Evolutionary conservation across 2,797 vertebrate genomes (phyloP).

Genomic region (Diplodus sargus): DNA sequence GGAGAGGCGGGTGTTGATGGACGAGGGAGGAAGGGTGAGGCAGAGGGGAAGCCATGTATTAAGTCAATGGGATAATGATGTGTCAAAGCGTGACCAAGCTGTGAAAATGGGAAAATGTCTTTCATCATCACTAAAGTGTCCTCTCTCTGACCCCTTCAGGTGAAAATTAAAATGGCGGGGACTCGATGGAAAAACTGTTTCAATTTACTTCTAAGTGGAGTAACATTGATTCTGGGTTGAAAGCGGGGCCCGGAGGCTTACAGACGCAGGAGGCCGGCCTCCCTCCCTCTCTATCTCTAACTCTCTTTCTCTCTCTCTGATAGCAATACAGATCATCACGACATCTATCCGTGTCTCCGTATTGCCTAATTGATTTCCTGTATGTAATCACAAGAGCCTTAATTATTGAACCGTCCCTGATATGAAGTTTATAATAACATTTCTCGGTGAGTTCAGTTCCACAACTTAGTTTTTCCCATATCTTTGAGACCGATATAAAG

Average conservation of each 20-base stretch:
- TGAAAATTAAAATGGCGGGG: constrained; percentile 80
- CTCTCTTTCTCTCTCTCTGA: constrained; percentile 26
- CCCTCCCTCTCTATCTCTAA: constrained; percentile 15
- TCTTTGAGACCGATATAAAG: neutral
- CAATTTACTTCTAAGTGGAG: constrained; percentile 82
- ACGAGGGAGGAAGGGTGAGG: constrained; percentile 56
- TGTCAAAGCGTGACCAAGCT: constrained; percentile 82
- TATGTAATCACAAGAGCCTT: constrained; percentile 45
- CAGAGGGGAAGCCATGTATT: constrained; percentile 74
- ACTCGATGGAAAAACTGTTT: constrained; percentile 82
- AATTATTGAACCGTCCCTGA: constrained; percentile 29
- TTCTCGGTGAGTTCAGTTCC: neutral
- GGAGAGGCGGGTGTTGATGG: constrained; percentile 42
- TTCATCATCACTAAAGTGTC: constrained; percentile 84
- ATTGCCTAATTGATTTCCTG: constrained; percentile 41
- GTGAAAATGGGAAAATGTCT: constrained; percentile 83
- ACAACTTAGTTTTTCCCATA: neutral
- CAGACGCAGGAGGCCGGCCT: constrained; percentile 45
- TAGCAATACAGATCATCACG: constrained; percentile 41
- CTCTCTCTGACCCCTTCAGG: constrained; percentile 82
- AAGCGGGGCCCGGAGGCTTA: constrained; percentile 68
- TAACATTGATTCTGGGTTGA: constrained; percentile 81
- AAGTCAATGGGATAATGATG: constrained; percentile 83
- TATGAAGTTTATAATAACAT: constrained; percentile 10
- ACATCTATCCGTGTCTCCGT: constrained; percentile 41